Conservation (phyloP, 2,113 vertebrate species). For the Protobothrops flavoviridis region DNA sequence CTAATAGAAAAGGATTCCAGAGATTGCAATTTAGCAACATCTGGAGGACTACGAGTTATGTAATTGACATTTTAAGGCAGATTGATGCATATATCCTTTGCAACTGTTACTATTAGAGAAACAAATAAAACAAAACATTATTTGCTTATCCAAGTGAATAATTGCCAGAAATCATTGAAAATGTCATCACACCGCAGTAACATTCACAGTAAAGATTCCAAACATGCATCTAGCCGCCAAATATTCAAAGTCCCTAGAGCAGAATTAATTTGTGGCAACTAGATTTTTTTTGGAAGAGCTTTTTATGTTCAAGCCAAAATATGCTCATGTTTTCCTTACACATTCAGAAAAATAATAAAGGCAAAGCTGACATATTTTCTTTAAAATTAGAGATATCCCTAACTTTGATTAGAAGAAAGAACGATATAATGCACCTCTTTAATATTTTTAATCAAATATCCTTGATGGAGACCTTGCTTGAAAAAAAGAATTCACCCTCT, state of each 20-base stretch:
- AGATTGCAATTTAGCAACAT: background rate
- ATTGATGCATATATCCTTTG: background rate
- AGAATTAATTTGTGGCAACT: conserved; percentile 13
- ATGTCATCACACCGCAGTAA: background rate
- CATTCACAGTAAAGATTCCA: conserved; percentile 19
- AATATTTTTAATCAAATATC: conserved; percentile 38
- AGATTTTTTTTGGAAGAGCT: conserved; percentile 43
- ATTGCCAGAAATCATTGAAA: conserved; percentile 14
- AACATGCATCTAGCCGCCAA: background rate
- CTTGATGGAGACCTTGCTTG: conserved; percentile 26
- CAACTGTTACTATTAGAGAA: background rate
- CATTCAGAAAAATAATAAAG: conserved; percentile 45
- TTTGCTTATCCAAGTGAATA: conserved; percentile 7
- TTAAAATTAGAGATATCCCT: conserved; percentile 29
- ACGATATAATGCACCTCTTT: conserved; percentile 17
- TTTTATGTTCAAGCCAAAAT: conserved; percentile 21
- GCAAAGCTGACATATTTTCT: conserved; percentile 40
- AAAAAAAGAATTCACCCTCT: conserved; percentile 35
- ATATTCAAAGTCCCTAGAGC: background rate
- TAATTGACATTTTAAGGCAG: background rate
- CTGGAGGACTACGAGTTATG: background rate
- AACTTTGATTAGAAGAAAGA: conserved; percentile 5
- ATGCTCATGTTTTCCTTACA: conserved; percentile 34
- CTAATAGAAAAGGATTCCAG: background rate
- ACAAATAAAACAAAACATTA: background rate